Evolutionary conservation across 2,888 invertebrate genomes (phyloP).

Genomic region (Uropetala carovei): DNA sequence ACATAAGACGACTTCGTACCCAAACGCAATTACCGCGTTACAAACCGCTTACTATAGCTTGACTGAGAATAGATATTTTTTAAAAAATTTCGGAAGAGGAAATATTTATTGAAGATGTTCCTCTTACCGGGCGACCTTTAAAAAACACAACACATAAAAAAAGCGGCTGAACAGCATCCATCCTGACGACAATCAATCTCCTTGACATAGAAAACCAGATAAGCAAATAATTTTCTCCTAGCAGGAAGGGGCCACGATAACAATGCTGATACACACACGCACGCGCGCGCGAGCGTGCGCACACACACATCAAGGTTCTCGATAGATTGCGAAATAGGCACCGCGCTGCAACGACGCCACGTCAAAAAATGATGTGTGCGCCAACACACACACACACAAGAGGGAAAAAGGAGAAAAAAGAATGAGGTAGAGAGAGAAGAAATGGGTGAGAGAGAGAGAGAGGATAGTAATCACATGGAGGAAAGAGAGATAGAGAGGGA

Average conservation of each 20-base stretch:
- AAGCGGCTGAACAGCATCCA: neutral
- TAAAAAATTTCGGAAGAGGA: neutral
- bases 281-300: neutral
- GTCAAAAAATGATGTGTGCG: no score
- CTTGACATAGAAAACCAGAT: neutral
- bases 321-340: neutral
- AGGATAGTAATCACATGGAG: neutral
- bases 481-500: neutral
- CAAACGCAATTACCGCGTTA: no score
- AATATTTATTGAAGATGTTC: neutral
- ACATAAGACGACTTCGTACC: no score
- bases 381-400: no score
- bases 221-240: neutral
- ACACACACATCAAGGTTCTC: neutral
- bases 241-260: neutral
- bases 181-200: neutral
- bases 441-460: neutral
- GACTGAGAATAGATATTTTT: neutral
- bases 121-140: no score
- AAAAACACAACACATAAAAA: neutral
- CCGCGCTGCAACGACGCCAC: neutral
- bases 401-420: neutral
- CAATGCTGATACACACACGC: neutral
- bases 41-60: no score
- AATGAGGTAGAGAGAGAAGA: neutral